Base-by-base conservation (phyloP, 2,797 vertebrate genomes). In the Eleutherodactylus coqui region DNA sequence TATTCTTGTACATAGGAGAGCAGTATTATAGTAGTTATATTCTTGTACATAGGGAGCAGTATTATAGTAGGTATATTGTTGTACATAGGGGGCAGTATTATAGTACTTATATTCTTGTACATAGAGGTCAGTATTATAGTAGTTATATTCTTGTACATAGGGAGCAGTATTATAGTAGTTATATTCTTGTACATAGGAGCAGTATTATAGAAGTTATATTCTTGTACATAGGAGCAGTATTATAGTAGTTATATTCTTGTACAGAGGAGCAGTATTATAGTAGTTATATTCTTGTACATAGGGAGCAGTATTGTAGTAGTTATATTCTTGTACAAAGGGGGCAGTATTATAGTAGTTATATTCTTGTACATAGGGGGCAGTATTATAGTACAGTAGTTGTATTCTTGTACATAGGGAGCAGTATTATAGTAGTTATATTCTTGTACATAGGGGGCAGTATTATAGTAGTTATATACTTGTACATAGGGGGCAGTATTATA, bases 341-440 rank as follows among this genome's bases (percentile, higher is more conserved):
- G 58, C 58, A 62, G 58, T 64, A 67, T 67, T 67, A 67, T 67
- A 67, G 32, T 67, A 67, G 62, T 64, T 34, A 64, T 67, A 67
- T 67, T 67, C 62, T 36, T 67, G 62, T 67, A 67, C 32, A 67
- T 36, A 34, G 62, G 62, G 1, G n/a, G 32, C 62, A 67, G 62
- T 67, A 67, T 62, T 67, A 67, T 67, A n/a, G n/a, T n/a, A n/a
- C n/a, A 67, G 62, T 67, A 67, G 32, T 67, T 34, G 36, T 67
- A 67, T 67, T 67, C 62, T 36, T 67, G 62, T 67, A 67, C 32
- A 67, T 36, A 67, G 62, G 62, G n/a, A 27, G 62, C 62, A 19
- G 62, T 36, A 36, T 67, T 36, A 67, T 17, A 32, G 29, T 60
- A 60, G 58, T 27, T 11, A 29, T 58, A 27, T 58, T 55, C n/a